Percentiles rank a stretch among this genome's conserved stretches.
These are phyloP conservation scores for Oenanthe melanoleuca DNA, from an alignment of 2,113 vertebrate species.

Conservation along the genomic window DNA sequence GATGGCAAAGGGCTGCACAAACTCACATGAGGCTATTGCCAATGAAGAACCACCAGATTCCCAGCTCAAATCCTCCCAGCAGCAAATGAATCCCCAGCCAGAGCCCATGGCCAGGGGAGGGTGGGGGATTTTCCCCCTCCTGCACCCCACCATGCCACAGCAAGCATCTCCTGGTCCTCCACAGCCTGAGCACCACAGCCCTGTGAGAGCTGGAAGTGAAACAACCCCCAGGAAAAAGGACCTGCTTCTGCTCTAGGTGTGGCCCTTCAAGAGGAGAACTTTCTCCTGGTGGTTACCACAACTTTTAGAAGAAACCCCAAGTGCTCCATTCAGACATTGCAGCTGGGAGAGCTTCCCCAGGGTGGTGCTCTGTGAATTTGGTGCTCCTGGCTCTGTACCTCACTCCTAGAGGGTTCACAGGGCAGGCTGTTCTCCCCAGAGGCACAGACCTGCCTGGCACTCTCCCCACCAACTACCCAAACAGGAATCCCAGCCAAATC, in stretches of 20 bases:
- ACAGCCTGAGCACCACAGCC: background rate
- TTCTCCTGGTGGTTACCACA: background rate
- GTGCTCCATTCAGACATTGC: background rate
- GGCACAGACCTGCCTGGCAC: background rate
- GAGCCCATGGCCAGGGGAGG: fast-evolving
- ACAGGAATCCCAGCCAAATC: background rate
- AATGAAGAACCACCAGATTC: background rate
- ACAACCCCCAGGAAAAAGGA: background rate
- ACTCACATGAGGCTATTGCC: fast-evolving
- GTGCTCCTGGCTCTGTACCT: background rate
- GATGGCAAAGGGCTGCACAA: background rate
- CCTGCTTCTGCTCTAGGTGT: background rate
- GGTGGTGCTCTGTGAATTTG: background rate
- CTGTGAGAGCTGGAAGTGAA: background rate
- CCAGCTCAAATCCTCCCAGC: background rate
- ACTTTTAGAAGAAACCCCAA: background rate
- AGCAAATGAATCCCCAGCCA: background rate
- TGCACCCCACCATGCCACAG: background rate
- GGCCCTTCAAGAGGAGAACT: background rate
- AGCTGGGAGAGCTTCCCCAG: background rate
- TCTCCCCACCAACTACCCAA: fast-evolving
- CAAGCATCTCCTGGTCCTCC: background rate
- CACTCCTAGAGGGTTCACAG: background rate
- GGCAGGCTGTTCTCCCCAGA: background rate
- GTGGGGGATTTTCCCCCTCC: no score